These are phyloP conservation scores for Pristiophorus japonicus DNA, from an alignment of 2,113 vertebrate species.

Conservation along the genomic window DNA sequence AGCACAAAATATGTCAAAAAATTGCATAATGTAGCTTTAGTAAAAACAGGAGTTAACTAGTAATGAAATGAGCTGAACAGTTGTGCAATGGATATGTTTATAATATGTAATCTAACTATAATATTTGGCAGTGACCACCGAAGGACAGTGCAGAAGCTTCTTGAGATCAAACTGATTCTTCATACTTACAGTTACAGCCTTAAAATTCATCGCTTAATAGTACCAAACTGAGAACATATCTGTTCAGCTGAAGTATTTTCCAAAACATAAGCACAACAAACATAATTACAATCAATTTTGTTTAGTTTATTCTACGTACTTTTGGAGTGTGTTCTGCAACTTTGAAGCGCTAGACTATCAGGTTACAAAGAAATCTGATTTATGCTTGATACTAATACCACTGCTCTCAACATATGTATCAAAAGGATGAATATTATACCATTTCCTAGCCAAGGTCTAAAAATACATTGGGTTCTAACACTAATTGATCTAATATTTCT, in stretches of 20 bases:
- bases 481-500: background rate
- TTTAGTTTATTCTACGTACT: background rate
- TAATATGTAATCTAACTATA: background rate
- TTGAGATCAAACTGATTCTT: background rate
- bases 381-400: background rate
- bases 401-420: background rate
- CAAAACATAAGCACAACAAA: background rate
- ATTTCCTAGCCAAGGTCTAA: background rate
- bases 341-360: background rate
- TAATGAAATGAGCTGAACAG: slow-evolving; percentile 4
- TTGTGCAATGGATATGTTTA: background rate
- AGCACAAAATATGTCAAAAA: background rate
- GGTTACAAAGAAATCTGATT: background rate
- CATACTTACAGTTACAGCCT: background rate
- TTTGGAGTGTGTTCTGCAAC: background rate
- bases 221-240: background rate
- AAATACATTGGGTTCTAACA: background rate
- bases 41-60: background rate
- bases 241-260: background rate
- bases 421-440: background rate
- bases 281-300: slow-evolving; percentile 8
- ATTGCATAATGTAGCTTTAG: background rate
- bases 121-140: background rate
- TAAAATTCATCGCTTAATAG: background rate
- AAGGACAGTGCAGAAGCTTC: background rate